Conservation (phyloP, 2,113 vertebrate species). For the Astur gentilis region DNA sequence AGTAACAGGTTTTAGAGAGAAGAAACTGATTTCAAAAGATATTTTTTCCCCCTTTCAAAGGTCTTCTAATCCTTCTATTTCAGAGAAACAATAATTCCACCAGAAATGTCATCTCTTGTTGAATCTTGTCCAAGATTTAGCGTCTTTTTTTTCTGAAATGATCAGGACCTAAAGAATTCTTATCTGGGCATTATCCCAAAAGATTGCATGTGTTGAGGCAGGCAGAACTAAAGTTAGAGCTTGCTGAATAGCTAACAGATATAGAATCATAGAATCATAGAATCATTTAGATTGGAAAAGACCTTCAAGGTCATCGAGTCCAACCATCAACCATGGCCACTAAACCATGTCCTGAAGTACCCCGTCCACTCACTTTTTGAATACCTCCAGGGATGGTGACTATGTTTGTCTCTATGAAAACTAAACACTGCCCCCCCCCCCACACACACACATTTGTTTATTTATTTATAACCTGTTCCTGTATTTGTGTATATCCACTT, state of each 20-base stretch:
- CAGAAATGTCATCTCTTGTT: not conserved
- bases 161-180: not conserved
- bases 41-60: not conserved
- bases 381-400: too few species aligned
- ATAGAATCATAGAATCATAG: too few species aligned
- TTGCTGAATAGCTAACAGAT: not conserved
- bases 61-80: not conserved
- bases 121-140: not conserved
- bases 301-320: too few species aligned
- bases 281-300: too few species aligned
- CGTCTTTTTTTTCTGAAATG: not conserved
- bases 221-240: not conserved
- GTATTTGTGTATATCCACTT: not conserved
- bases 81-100: not conserved
- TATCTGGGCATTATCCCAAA: not conserved
- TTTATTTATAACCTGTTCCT: not conserved
- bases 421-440: too few species aligned
- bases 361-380: too few species aligned
- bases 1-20: not conserved
- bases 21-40: not conserved
- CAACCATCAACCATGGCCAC: too few species aligned
- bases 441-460: not conserved
- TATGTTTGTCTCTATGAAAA: not conserved
- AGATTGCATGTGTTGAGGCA: not conserved
- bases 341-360: too few species aligned